Percentiles rank a stretch among this genome's conserved stretches.
Conservation (phyloP, 2,113 vertebrate species). For the Menura novaehollandiae region DNA sequence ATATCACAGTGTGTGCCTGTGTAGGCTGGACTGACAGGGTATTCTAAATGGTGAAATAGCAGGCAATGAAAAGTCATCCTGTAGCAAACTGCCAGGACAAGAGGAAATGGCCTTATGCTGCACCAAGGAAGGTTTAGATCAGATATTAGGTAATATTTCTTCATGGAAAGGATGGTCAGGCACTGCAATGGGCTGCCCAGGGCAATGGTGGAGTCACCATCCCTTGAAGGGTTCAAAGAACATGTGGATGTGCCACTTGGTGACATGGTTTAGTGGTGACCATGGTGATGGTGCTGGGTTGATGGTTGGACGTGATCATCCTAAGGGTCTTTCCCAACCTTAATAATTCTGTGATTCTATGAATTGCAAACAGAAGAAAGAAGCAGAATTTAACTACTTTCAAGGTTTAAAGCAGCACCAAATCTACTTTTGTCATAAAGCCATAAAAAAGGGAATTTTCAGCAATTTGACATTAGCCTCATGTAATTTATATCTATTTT, state of each 20-base stretch:
- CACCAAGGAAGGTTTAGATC: background rate
- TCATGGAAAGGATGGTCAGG: background rate
- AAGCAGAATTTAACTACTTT: background rate
- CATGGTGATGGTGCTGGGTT: background rate
- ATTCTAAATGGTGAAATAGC: background rate
- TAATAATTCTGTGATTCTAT: too few species aligned
- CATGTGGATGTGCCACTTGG: background rate
- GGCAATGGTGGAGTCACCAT: background rate
- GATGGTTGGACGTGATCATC: too few species aligned
- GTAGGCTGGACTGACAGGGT: background rate
- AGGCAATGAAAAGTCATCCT: background rate
- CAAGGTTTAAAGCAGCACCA: background rate
- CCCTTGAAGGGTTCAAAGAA: too few species aligned
- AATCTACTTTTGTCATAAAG: background rate
- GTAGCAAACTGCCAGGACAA: background rate
- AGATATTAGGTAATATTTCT: background rate
- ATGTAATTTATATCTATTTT: background rate
- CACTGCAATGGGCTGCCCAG: background rate
- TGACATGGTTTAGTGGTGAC: background rate
- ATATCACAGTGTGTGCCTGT: background rate
- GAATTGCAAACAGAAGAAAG: background rate
- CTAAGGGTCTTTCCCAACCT: background rate
- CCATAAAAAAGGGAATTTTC: background rate
- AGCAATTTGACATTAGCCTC: background rate
- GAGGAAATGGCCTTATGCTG: background rate